Evolutionary conservation across 1,140 invertebrate genomes (phyloP).

Genomic region (Pachyrhynchus sulphureomaculatus): DNA sequence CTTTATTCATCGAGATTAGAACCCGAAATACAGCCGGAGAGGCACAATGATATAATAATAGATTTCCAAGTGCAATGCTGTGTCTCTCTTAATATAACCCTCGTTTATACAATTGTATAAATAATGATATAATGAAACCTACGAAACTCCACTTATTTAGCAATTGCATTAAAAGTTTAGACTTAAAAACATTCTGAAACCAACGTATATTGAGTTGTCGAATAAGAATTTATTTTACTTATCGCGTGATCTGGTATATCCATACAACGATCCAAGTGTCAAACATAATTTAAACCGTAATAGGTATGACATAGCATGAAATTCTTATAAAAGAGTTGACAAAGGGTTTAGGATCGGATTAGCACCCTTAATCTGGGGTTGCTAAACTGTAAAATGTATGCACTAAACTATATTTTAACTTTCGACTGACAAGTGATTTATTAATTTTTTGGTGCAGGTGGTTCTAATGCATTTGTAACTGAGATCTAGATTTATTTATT

Average conservation of each 20-base stretch:
- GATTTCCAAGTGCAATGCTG: no score
- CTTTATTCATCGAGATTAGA: no score
- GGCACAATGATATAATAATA: no score
- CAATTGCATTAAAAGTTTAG: no score
- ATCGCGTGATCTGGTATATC: background rate
- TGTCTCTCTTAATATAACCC: no score
- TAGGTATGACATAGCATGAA: conserved; percentile 6
- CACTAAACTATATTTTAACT: background rate
- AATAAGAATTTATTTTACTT: background rate
- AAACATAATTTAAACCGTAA: background rate
- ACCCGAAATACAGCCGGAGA: no score
- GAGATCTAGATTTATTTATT: no score
- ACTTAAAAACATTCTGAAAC: no score
- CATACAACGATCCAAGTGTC: background rate
- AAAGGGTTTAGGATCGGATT: background rate
- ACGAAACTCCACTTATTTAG: no score
- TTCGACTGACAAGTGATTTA: background rate
- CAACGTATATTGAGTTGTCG: background rate
- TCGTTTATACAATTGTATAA: no score
- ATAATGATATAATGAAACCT: no score
- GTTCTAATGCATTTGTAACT: no score
- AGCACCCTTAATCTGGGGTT: background rate
- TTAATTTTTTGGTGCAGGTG: background rate
- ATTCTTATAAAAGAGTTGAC: conserved; percentile 5
- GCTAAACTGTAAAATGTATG: background rate